Percentiles rank a stretch among this genome's conserved stretches.
Evolutionary conservation across 64 coral and sea anemone genomes (phyloP).

Genomic region (Montipora sp.): DNA sequence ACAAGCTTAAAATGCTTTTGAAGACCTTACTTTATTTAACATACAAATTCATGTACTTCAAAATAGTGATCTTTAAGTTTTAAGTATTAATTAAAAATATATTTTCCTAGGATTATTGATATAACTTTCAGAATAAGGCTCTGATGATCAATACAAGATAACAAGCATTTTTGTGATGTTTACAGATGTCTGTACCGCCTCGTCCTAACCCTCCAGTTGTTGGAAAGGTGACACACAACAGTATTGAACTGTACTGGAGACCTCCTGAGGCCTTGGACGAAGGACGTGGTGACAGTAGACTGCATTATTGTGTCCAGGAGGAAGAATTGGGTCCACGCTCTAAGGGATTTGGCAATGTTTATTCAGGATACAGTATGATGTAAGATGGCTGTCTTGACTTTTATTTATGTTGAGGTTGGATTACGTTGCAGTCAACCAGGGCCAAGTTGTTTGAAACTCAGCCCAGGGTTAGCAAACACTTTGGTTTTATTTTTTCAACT

Average conservation of each 20-base stretch:
- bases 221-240: slow-evolving; percentile 98
- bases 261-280: slow-evolving; percentile 50
- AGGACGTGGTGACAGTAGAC: slow-evolving; percentile 67
- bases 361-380: slow-evolving; percentile 79
- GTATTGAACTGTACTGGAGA: slow-evolving; percentile 93
- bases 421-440: too few species aligned
- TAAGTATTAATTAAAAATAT: too few species aligned
- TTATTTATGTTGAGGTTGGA: neutral
- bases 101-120: too few species aligned
- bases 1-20: too few species aligned
- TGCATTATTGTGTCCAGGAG: slow-evolving; percentile 85
- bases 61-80: too few species aligned
- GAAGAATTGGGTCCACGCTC: slow-evolving; percentile 81
- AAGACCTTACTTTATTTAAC: too few species aligned
- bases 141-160: too few species aligned
- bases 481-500: too few species aligned
- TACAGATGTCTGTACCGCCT: slow-evolving; percentile 74
- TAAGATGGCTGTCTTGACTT: neutral
- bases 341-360: slow-evolving; percentile 97
- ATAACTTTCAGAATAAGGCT: too few species aligned
- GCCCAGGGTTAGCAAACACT: too few species aligned
- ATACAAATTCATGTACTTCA: too few species aligned
- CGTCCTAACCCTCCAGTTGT: slow-evolving; percentile 92
- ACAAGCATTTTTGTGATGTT: neutral
- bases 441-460: too few species aligned